These are phyloP conservation scores for Drepanosiphum platanoidis DNA, from an alignment of 2,888 invertebrate genomes.

Conservation along the genomic window DNA sequence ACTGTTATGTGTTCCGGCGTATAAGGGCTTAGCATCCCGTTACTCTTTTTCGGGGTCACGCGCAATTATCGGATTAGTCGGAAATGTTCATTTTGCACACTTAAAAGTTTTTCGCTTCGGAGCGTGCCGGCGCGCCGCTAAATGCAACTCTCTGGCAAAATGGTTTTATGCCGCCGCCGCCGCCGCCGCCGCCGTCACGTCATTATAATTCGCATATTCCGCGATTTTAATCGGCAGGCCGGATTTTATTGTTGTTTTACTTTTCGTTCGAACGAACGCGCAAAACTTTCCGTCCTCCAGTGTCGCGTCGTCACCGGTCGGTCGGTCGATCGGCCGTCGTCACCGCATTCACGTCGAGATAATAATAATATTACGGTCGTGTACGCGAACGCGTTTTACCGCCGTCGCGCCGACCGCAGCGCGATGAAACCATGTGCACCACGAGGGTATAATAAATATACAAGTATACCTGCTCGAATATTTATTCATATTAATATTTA, in stretches of 20 bases:
- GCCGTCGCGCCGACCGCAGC: neutral
- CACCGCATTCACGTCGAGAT: neutral
- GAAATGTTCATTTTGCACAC: slow-evolving; percentile 20
- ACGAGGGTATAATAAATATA: neutral
- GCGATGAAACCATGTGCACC: neutral
- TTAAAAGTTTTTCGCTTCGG: slow-evolving; percentile 10
- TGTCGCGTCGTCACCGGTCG: neutral
- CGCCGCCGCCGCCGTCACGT: neutral
- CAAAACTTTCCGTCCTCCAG: slow-evolving; percentile 13
- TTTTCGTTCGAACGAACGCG: neutral
- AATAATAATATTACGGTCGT: too few relatives aligned
- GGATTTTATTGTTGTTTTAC: slow-evolving; percentile 5
- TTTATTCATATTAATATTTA: too few relatives aligned
- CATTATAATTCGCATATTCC: neutral
- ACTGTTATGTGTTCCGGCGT: neutral
- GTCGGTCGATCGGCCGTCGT: too few relatives aligned
- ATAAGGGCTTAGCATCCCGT: neutral
- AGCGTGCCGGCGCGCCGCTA: neutral
- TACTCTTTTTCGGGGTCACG: slow-evolving; percentile 26
- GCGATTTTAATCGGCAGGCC: neutral
- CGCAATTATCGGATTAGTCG: slow-evolving; percentile 42
- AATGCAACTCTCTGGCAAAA: neutral
- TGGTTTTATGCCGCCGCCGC: neutral
- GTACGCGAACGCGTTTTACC: neutral
- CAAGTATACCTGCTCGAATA: too few relatives aligned